Base-by-base conservation (phyloP, 2,888 invertebrate genomes). In the Lithophane leautieri region DNA sequence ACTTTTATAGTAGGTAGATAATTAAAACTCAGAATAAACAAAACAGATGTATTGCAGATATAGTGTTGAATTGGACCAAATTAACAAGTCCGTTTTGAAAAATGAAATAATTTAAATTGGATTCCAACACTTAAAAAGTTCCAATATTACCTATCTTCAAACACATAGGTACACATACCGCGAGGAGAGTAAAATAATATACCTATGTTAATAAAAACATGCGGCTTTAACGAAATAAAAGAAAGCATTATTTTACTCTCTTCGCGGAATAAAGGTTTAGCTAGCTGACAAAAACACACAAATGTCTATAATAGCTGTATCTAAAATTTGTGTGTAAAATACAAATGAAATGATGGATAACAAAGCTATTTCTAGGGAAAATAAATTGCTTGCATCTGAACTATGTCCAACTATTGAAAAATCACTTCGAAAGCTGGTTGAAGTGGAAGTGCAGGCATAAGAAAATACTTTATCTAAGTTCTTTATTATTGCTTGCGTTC, bases 351-450 rank as follows among this genome's bases (percentile, higher is more conserved):
- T 75, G n/a, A 70, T 42, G 6, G 50, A 68, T 40, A 50, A 25
- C 19, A 34, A 72, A 76, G 68, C 82, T 62, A 62, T 60, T 60
- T 56, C 44, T 71, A 76, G 22, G 44, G 28, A 66, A 69, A 63
- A 74, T 42, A 74, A 52, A 66, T 61, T 70, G 52, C 52, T 72
- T 75, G 78, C 68, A 83, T 83, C 72, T 66, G 81, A 83, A 83
- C 78, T 76, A 76, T 79, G 73, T 61, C 60, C 58, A 68, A 75
- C 72, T 76, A 76, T 62, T 47, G 65, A 65, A 61, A 42, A 73
- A 69, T 52, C 28, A 52, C 34, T 67, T 70, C 16, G 34, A 68
- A 72, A 79, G 71, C 42, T 61, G 25, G 28, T 47, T 68, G 50
- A 63, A 72, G 61, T 60, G 25, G 11, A 75, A 70, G 44, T 61